These are phyloP conservation scores for Spheniscus mendiculus DNA, from an alignment of 2,113 vertebrate species.

Conservation along the genomic window DNA sequence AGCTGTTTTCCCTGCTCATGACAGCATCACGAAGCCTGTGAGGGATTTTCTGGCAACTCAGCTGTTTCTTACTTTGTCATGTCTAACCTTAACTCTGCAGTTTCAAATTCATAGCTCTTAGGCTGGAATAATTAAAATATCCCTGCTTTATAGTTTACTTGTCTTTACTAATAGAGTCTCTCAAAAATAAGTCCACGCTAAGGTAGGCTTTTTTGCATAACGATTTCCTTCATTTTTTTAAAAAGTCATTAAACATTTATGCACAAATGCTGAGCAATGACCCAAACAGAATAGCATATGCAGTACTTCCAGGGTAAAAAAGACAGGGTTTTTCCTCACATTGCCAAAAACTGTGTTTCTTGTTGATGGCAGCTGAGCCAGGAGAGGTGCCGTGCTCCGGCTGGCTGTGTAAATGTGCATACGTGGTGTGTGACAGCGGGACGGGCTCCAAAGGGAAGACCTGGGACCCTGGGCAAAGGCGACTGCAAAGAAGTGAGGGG, in stretches of 20 bases:
- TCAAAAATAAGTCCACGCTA: background rate
- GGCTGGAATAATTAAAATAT: background rate
- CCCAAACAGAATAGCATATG: background rate
- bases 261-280: background rate
- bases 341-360: background rate
- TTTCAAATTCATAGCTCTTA: background rate
- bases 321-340: background rate
- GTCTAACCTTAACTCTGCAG: background rate
- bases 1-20: background rate
- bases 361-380: background rate
- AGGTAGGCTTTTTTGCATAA: background rate
- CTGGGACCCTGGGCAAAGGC: background rate
- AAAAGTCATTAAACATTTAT: background rate
- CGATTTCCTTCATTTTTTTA: background rate
- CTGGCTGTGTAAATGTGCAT: background rate
- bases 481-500: background rate
- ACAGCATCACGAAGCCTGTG: fast-evolving
- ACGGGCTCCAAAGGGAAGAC: background rate
- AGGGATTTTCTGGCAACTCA: background rate
- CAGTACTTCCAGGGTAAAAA: background rate
- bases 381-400: background rate
- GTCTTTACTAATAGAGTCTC: background rate
- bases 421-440: background rate
- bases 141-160: background rate
- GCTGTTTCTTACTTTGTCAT: background rate